Conservation (phyloP, 2,797 vertebrate species). For the Myiotriccus ornatus region DNA sequence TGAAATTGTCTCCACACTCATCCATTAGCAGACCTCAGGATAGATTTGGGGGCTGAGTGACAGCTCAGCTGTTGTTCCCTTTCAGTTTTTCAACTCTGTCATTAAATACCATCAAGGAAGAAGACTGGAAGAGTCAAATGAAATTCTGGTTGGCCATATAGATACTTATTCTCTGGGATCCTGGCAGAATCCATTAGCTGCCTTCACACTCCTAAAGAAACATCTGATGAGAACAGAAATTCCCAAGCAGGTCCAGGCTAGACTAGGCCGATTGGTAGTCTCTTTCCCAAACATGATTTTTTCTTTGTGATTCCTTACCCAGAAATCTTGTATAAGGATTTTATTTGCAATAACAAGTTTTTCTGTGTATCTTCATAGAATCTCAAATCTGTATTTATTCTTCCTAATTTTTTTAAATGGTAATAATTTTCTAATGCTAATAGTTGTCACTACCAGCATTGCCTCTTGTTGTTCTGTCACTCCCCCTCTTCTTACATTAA, state of each 20-base stretch:
- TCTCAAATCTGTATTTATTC: background rate
- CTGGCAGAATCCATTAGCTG: background rate
- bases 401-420: background rate
- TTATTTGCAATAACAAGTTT: background rate
- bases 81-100: fast-evolving
- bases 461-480: background rate
- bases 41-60: background rate
- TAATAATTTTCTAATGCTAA: background rate
- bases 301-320: background rate
- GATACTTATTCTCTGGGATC: background rate
- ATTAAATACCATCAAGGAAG: background rate
- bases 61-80: background rate
- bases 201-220: background rate
- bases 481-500: background rate
- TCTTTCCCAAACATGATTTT: background rate
- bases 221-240: background rate
- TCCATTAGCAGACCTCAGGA: background rate
- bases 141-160: background rate
- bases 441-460: background rate
- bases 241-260: background rate
- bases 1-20: background rate
- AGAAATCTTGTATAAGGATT: background rate
- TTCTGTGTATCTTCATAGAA: background rate
- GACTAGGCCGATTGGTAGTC: background rate
- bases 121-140: background rate